Base-by-base conservation (phyloP, 2,888 invertebrate genomes). In the Criorhina ranunculi region DNA sequence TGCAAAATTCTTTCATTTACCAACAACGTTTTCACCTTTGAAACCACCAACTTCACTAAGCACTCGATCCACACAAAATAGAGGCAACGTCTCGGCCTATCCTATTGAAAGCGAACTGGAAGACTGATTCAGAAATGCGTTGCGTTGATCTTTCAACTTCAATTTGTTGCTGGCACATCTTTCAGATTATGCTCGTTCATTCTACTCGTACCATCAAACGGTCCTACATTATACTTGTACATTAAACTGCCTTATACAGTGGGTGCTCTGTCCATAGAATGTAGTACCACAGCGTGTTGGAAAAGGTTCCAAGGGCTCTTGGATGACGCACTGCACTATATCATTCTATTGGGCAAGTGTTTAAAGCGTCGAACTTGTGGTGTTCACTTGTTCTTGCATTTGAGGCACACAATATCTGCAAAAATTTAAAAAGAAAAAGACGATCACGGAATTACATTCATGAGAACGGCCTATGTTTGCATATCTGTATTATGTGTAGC, bases 101-200 rank as follows among this genome's bases (percentile, higher is more conserved):
- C 82, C 86, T 78, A 79, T 73, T 86, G 80, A 80, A 87, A 85
- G 87, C 78, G 72, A 82, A 78, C 86, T 87, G 86, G 80, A 87
- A 87, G 86, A 88, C 88, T 88, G 83, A 88, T 80, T 87, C 73
- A 59, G 24, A 80, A 66, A 76, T 85, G 75, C 55, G 64, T 70
- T 80, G 70, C 73, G 80, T 46, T 85, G 85, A 85, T 85, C 85
- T 80, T 70, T 80, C 79, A 76, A 80, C 85, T 85, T 85, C 69
- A 75, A 33, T 66, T 85, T 49, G 79, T 57, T 64, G 67, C 66
- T 80, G 59, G 85, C 76, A 75, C 75, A 80, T 85, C 85, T 80
- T 80, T 69, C 29, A 76, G 80, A 80, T 80, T 76, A 80, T 72
- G 35, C 64, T 80, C 69, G 62, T 80, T 75, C 79, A 62, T 80